A percentile compares a stretch with the other conserved stretches of the same genome.
Evolutionary conservation across 92 coral and sea anemone genomes (phyloP).

Genomic region (Epizoanthus stellaris): DNA sequence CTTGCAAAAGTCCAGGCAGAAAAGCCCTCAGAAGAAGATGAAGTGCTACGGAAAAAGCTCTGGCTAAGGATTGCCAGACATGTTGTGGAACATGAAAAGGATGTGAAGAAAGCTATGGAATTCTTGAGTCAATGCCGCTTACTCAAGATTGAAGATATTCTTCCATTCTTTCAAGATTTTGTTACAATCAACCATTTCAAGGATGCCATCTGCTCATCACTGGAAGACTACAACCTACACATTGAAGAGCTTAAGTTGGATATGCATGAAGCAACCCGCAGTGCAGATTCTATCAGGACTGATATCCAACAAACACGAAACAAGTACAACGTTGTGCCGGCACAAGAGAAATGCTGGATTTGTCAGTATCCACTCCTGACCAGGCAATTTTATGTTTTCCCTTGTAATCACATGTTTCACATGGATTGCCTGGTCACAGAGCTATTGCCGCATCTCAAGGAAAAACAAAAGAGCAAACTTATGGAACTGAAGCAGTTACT

Average conservation of each 20-base stretch:
- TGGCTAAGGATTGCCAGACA: conserved; percentile 97
- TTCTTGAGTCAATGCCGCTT: conserved; percentile 90
- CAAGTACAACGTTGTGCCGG: conserved; percentile 93
- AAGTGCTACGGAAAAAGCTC: conserved; percentile 91
- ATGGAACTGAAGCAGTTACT: conserved; percentile 20
- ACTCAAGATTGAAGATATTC: conserved; percentile 95
- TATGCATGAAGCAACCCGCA: conserved; percentile 99
- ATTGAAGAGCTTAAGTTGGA: conserved; percentile 91
- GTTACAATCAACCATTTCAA: conserved; percentile 98
- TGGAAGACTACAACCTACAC: conserved; percentile 95
- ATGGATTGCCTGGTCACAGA: conserved; percentile 90
- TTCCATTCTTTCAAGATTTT: conserved; percentile 98
- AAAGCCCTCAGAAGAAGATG: conserved; percentile 95
- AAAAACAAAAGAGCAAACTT: conserved; percentile 92
- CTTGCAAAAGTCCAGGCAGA: conserved; percentile 95
- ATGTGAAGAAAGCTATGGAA: conserved; percentile 99
- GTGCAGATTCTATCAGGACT: conserved; percentile 89
- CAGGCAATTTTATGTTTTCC: conserved; percentile 93
- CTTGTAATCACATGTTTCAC: conserved; percentile 93
- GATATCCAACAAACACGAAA: conserved; percentile 95
- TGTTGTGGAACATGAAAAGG: conserved; percentile 92
- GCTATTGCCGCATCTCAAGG: conserved; percentile 89
- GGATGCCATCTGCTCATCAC: conserved; percentile 99
- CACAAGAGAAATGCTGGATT: conserved; percentile 87
- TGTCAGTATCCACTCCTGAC: conserved; percentile 93